Evolutionary conservation across 2,888 invertebrate species (phyloP).

Genomic region (Epinotia bilunana): DNA sequence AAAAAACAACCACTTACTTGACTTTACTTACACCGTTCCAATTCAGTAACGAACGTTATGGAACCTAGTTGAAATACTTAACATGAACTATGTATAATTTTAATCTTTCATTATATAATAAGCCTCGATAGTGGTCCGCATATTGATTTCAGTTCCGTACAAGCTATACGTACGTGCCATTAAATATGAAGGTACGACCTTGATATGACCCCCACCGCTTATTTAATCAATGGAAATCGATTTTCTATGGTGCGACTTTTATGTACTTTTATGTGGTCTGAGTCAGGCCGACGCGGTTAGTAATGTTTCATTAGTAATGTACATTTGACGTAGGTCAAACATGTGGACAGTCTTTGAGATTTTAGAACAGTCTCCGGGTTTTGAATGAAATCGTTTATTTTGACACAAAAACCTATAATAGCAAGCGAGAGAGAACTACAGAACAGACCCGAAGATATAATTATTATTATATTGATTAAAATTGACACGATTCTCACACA

Average conservation of each 20-base stretch:
- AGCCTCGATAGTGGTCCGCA: not conserved
- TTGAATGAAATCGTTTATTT: too few relatives aligned
- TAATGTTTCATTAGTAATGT: not conserved
- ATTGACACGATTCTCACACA: too few relatives aligned
- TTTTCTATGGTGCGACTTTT: slow-evolving; percentile 12
- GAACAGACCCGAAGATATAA: too few relatives aligned
- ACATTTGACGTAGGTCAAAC: not conserved
- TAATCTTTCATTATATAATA: slow-evolving; percentile 13
- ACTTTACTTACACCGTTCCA: too few relatives aligned
- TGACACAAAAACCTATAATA: too few relatives aligned
- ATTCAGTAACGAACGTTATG: not conserved
- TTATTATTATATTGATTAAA: too few relatives aligned
- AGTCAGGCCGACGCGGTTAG: not conserved
- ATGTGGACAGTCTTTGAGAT: too few relatives aligned
- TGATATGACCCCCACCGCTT: slow-evolving; percentile 26
- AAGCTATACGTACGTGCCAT: slow-evolving; percentile 7
- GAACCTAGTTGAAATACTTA: not conserved
- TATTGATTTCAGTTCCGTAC: slow-evolving; percentile 35
- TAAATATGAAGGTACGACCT: slow-evolving; percentile 31
- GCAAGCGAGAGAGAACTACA: too few relatives aligned
- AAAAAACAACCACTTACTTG: too few relatives aligned
- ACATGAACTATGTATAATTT: not conserved
- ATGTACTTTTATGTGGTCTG: slow-evolving; percentile 2
- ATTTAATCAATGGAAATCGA: slow-evolving; percentile 32
- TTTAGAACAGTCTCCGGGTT: too few relatives aligned